These are phyloP conservation scores for Metallyticus violacea DNA, from an alignment of 2,888 invertebrate species.

Conservation along the genomic window DNA sequence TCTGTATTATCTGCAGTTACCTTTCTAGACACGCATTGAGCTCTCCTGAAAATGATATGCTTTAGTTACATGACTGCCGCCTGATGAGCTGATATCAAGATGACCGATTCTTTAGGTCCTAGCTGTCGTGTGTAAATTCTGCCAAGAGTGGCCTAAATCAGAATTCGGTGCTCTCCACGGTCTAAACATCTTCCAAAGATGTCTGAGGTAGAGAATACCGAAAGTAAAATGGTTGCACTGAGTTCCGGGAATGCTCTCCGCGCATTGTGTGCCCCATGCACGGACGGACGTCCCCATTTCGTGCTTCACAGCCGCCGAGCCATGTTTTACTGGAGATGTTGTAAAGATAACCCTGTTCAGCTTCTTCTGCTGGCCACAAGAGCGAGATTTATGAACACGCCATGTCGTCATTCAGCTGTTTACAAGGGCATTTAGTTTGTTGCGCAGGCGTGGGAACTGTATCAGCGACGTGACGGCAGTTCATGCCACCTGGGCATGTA, in stretches of 20 bases:
- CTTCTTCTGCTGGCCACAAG: not conserved
- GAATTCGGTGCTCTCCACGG: too few relatives aligned
- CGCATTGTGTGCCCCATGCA: not conserved
- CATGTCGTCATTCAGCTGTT: slow-evolving; percentile 18
- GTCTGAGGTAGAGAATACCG: too few relatives aligned
- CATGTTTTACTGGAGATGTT: not conserved
- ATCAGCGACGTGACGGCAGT: not conserved
- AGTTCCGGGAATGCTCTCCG: not conserved
- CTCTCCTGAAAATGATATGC: too few relatives aligned
- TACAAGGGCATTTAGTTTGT: slow-evolving; percentile 20
- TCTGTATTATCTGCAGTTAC: too few relatives aligned
- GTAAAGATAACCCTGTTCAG: not conserved
- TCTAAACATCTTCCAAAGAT: too few relatives aligned
- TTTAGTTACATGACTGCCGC: too few relatives aligned
- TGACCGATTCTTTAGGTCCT: too few relatives aligned
- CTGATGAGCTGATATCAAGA: too few relatives aligned
- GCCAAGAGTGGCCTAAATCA: too few relatives aligned
- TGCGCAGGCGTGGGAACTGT: not conserved
- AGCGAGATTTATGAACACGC: slow-evolving; percentile 18
- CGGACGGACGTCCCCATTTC: not conserved
- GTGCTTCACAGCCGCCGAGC: not conserved
- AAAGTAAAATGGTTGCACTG: too few relatives aligned
- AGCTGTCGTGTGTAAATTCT: too few relatives aligned
- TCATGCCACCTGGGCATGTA: not conserved
- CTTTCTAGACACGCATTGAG: too few relatives aligned